Evolutionary conservation across 2,797 vertebrate species (phyloP).

Genomic region (Bradypodion pumilum): DNA sequence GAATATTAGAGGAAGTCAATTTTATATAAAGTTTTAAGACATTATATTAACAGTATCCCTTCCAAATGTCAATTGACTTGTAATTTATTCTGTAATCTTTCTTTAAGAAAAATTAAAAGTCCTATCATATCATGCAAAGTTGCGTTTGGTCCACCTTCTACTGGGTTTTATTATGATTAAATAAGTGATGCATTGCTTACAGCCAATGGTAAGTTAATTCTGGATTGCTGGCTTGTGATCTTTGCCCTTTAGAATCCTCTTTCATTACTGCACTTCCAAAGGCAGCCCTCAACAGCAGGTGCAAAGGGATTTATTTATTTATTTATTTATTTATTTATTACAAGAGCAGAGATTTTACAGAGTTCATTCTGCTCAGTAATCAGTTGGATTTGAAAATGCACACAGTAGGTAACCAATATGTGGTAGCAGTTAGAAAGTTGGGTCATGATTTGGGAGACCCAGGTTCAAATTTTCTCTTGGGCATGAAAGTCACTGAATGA

Average conservation of each 20-base stretch:
- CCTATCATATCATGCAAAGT: neutral
- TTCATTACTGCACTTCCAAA: neutral
- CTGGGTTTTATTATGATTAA: neutral
- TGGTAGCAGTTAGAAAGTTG: no score
- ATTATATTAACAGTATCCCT: neutral
- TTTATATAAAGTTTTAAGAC: neutral
- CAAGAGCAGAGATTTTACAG: slow-evolving; percentile 30
- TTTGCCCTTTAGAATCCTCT: neutral
- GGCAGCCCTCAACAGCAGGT: neutral
- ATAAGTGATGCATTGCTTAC: neutral
- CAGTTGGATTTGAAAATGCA: neutral
- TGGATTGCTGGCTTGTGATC: neutral
- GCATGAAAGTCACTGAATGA: no score
- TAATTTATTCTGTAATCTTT: neutral
- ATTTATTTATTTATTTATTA: no score
- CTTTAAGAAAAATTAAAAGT: no score
- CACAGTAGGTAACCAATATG: neutral
- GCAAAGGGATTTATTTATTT: neutral
- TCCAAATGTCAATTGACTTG: neutral
- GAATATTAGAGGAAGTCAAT: no score
- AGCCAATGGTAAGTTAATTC: neutral
- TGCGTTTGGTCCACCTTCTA: neutral
- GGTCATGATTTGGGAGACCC: no score
- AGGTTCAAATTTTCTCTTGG: no score
- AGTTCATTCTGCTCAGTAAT: neutral